phyloP scores from a whole-genome alignment of 2,888 invertebrate genomes.

The Leptopilina myrica region DNA sequence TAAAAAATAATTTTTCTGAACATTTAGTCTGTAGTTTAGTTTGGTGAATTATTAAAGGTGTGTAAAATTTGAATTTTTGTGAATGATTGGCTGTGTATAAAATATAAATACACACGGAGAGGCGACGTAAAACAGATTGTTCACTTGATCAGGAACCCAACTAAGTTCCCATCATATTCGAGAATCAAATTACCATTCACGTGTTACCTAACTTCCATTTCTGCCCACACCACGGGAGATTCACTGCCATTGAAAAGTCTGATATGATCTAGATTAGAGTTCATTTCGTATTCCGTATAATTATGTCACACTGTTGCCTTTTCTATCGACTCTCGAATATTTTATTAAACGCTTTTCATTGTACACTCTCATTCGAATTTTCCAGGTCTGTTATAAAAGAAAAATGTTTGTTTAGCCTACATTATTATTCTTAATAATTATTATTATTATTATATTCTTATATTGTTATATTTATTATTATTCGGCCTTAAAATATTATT shows the following conservation, averaged over 20 bases:
- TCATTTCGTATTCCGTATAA: slow-evolving; percentile 5
- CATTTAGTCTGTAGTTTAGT: too few species aligned
- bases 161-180: slow-evolving; percentile 22
- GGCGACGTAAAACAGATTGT: slow-evolving; percentile 21
- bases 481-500: too few species aligned
- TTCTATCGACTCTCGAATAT: slow-evolving; percentile 10
- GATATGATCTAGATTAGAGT: slow-evolving; percentile 8
- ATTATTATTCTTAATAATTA: too few species aligned
- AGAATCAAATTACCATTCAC: slow-evolving; percentile 23
- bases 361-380: too few species aligned
- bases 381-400: too few species aligned
- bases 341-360: background rate
- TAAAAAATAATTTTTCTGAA: too few species aligned
- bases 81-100: background rate
- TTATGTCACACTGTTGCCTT: background rate
- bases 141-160: slow-evolving; percentile 13
- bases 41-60: too few species aligned
- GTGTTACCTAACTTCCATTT: slow-evolving; percentile 24
- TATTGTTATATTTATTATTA: too few species aligned
- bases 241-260: slow-evolving; percentile 8
- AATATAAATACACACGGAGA: background rate
- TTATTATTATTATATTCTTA: too few species aligned
- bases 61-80: too few species aligned
- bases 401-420: too few species aligned
- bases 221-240: slow-evolving; percentile 5